Conservation (phyloP, 2,797 vertebrate genomes). For the Forpus xanthops region DNA sequence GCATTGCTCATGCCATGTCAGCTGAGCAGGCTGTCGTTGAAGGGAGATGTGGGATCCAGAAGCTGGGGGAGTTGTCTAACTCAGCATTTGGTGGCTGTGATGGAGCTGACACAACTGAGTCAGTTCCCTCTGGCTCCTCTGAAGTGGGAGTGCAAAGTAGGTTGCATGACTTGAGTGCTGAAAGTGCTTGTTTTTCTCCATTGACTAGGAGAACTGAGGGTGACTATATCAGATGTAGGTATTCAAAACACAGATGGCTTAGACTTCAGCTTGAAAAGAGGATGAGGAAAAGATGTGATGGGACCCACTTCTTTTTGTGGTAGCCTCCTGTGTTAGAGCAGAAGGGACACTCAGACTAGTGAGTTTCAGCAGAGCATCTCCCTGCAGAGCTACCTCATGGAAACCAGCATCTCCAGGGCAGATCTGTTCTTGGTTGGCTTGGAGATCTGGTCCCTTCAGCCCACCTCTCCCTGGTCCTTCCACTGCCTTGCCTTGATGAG, state of each 20-base stretch:
- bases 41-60: background rate
- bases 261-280: background rate
- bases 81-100: background rate
- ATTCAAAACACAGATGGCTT: background rate
- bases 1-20: fast-evolving
- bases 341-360: background rate
- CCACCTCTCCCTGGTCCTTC: background rate
- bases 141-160: slow-evolving; percentile 5
- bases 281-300: background rate
- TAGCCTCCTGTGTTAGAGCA: background rate
- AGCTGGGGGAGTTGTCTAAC: background rate
- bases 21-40: background rate
- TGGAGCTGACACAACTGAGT: background rate
- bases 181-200: background rate
- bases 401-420: background rate
- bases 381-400: background rate
- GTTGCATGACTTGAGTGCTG: background rate
- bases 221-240: background rate
- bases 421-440: fast-evolving
- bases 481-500: background rate
- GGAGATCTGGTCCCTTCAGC: background rate
- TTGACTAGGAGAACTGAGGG: background rate
- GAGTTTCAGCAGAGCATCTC: background rate
- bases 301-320: background rate
- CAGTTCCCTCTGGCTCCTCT: background rate